Percentiles rank a stretch among this genome's conserved stretches.
Conservation (phyloP, 1,140 invertebrate species). For the Drosophila setifemur region DNA sequence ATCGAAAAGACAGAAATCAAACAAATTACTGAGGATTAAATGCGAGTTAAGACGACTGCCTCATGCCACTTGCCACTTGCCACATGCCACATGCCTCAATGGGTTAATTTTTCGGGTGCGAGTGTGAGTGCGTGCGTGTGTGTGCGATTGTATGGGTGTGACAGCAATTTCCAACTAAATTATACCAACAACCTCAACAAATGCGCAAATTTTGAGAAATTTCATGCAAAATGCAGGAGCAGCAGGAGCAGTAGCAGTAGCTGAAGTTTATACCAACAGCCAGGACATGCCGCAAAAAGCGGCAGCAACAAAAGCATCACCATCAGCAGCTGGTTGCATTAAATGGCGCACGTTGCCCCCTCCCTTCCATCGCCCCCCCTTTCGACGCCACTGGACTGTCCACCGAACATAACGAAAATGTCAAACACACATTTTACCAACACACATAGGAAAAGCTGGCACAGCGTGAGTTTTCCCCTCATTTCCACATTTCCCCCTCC, state of each 20-base stretch:
- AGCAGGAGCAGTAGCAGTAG: slow-evolving; percentile 10
- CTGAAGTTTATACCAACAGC: slow-evolving; percentile 3
- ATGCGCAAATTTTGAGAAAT: slow-evolving; percentile 72
- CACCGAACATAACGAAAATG: slow-evolving; percentile 73
- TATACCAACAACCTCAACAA: slow-evolving; percentile 77
- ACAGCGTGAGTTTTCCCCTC: slow-evolving; percentile 17
- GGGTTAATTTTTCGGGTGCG: slow-evolving; percentile 50
- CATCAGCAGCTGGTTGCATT: slow-evolving; percentile 58
- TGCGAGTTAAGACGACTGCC: background rate
- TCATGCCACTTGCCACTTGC: too few species aligned
- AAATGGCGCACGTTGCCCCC: slow-evolving; percentile 59
- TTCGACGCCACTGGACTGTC: background rate
- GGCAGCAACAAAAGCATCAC: slow-evolving; percentile 37
- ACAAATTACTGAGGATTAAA: slow-evolving; percentile 25
- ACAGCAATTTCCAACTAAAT: slow-evolving; percentile 74
- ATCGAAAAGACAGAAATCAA: slow-evolving; percentile 28
- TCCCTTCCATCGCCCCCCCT: background rate
- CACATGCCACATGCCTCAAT: slow-evolving; percentile 35
- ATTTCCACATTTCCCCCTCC: background rate
- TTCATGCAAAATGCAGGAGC: slow-evolving; percentile 73
- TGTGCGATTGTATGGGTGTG: slow-evolving; percentile 29
- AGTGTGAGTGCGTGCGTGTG: background rate
- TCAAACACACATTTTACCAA: slow-evolving; percentile 76
- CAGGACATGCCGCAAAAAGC: slow-evolving; percentile 42
- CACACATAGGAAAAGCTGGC: slow-evolving; percentile 31